phyloP scores from a whole-genome alignment of 2,888 invertebrate genomes.

The Idaea straminata region DNA sequence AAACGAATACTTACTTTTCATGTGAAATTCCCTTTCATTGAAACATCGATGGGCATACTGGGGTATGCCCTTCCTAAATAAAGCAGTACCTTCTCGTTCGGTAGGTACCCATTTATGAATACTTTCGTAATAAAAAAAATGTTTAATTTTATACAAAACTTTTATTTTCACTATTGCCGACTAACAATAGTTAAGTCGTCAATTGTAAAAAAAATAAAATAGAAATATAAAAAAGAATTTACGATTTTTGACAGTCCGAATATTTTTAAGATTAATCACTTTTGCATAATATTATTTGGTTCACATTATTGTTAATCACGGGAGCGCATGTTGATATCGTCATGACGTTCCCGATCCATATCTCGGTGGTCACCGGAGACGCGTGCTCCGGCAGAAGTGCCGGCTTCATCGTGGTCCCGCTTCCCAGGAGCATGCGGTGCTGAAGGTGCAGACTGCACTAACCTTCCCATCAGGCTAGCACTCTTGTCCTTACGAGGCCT shows the following conservation, averaged over 20 bases:
- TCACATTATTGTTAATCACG: conserved; percentile 46
- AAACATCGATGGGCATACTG: conserved; percentile 35
- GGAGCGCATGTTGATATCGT: conserved; percentile 69
- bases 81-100: neutral
- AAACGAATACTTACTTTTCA: conserved; percentile 29
- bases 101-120: neutral
- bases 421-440: conserved; percentile 61
- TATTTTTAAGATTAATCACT: conserved; percentile 43
- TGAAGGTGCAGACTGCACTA: conserved; percentile 81
- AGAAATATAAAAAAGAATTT: conserved; percentile 68
- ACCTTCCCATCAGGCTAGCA: conserved; percentile 78
- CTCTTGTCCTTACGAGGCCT: conserved; percentile 82
- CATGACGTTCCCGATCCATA: conserved; percentile 67
- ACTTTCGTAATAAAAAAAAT: conserved; percentile 6
- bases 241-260: conserved; percentile 60
- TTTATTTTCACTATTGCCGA: conserved; percentile 71
- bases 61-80: conserved; percentile 37
- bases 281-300: conserved; percentile 27
- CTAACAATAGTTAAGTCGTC: conserved; percentile 70
- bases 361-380: conserved; percentile 74
- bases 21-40: conserved; percentile 39
- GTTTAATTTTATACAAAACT: conserved; percentile 45
- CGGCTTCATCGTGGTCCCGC: conserved; percentile 68
- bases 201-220: conserved; percentile 66
- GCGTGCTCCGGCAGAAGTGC: conserved; percentile 66